These are phyloP conservation scores for Siderastrea radians DNA, from an alignment of 92 coral and sea anemone genomes.

Conservation along the genomic window DNA sequence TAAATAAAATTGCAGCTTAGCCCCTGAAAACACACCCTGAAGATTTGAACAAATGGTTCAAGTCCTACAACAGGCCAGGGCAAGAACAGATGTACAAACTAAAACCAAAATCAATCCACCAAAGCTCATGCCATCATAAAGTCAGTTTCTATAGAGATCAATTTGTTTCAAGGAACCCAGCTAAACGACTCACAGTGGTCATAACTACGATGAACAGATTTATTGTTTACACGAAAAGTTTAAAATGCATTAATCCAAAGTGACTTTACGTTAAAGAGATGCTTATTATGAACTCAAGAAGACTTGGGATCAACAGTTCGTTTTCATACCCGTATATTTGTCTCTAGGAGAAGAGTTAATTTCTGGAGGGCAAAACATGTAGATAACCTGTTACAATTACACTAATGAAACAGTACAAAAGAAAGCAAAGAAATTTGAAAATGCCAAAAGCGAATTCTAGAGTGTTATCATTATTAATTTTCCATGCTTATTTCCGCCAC, in stretches of 20 bases:
- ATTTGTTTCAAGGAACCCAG: background rate
- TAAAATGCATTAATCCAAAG: background rate
- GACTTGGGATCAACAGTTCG: too few relatives aligned
- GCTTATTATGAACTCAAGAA: too few relatives aligned
- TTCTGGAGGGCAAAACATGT: background rate
- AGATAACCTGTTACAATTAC: background rate
- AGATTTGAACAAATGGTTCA: background rate
- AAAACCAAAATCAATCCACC: background rate
- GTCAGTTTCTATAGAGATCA: background rate
- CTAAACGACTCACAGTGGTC: too few relatives aligned
- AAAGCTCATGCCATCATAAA: background rate
- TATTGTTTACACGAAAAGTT: background rate
- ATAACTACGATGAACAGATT: too few relatives aligned
- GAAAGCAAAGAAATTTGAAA: background rate
- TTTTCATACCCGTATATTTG: too few relatives aligned
- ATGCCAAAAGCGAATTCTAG: background rate
- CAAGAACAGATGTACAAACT: background rate
- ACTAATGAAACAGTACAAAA: background rate
- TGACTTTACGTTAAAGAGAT: background rate
- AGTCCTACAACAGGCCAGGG: background rate
- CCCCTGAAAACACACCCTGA: background rate
- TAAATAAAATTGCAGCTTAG: conserved; percentile 14
- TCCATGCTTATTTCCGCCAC: conserved; percentile 20
- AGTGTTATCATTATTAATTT: conserved; percentile 12
- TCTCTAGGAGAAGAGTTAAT: background rate